phyloP scores from a whole-genome alignment of 2,113 vertebrate genomes.

The Scatophagus argus region DNA sequence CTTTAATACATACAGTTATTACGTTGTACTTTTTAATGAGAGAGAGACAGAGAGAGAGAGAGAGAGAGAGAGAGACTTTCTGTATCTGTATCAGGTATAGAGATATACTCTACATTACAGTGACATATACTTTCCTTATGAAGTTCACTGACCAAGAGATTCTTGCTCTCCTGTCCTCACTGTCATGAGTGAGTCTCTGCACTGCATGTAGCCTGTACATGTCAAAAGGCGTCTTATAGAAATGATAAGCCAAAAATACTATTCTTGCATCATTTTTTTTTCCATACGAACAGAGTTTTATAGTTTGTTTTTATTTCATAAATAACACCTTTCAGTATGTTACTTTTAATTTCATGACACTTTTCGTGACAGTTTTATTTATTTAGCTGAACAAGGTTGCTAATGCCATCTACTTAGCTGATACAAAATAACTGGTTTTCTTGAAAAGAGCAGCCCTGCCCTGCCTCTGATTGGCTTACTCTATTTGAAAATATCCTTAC shows the following conservation, averaged over 20 bases:
- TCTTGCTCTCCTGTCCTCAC: background rate
- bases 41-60: too few species aligned
- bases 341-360: background rate
- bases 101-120: background rate
- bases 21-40: too few species aligned
- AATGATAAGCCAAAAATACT: background rate
- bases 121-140: background rate
- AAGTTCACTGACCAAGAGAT: background rate
- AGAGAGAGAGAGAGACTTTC: too few species aligned
- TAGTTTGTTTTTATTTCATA: background rate
- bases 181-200: background rate
- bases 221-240: background rate
- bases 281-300: too few species aligned
- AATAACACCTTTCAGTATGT: too few species aligned
- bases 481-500: too few species aligned
- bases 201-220: background rate
- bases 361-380: background rate
- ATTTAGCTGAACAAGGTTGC: background rate
- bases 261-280: background rate
- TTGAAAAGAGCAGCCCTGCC: too few species aligned
- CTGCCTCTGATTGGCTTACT: too few species aligned
- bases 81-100: too few species aligned
- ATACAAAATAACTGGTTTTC: too few species aligned
- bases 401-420: background rate
- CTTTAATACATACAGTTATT: too few species aligned